These are phyloP conservation scores for Lordiphosa fenestrarum DNA, from an alignment of 2,888 invertebrate genomes.

Conservation along the genomic window DNA sequence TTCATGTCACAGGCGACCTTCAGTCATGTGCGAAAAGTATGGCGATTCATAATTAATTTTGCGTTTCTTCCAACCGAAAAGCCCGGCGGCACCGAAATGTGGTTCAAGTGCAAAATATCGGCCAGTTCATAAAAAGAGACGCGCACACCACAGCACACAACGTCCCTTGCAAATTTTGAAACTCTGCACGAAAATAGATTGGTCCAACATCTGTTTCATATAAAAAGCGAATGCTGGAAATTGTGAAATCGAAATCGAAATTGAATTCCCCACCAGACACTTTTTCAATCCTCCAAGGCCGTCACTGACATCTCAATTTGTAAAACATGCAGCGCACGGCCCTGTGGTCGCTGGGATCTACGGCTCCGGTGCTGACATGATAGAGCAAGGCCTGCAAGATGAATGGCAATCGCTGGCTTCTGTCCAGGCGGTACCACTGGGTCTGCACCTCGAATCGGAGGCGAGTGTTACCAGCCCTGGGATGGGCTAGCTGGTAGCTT, in stretches of 20 bases:
- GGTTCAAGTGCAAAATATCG: slow-evolving; percentile 51
- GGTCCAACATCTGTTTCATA: slow-evolving; percentile 66
- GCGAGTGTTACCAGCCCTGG: not conserved
- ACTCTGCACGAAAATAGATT: slow-evolving; percentile 55
- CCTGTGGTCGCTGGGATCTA: slow-evolving; percentile 56
- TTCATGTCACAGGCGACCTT: slow-evolving; percentile 58
- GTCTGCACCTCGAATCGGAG: not conserved
- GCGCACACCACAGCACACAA: slow-evolving; percentile 16
- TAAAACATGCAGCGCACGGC: slow-evolving; percentile 48
- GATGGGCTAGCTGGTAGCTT: not conserved
- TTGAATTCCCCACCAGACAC: slow-evolving; percentile 16
- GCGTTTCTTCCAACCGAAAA: slow-evolving; percentile 35
- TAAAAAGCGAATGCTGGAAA: slow-evolving; percentile 36
- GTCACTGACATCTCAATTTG: slow-evolving; percentile 21
- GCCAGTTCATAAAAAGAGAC: slow-evolving; percentile 5
- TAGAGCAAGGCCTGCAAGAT: slow-evolving; percentile 58
- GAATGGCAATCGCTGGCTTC: slow-evolving; percentile 52
- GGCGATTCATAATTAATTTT: slow-evolving; percentile 49
- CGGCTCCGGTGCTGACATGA: slow-evolving; percentile 45
- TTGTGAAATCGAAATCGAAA: slow-evolving; percentile 30
- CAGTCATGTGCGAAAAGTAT: slow-evolving; percentile 42
- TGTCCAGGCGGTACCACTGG: slow-evolving; percentile 40
- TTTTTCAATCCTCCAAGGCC: slow-evolving; percentile 19
- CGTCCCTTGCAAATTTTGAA: slow-evolving; percentile 32
- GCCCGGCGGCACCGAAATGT: slow-evolving; percentile 17